These are phyloP conservation scores for Platorchestia sp. DNA, from an alignment of 1,140 invertebrate genomes.

Conservation along the genomic window DNA sequence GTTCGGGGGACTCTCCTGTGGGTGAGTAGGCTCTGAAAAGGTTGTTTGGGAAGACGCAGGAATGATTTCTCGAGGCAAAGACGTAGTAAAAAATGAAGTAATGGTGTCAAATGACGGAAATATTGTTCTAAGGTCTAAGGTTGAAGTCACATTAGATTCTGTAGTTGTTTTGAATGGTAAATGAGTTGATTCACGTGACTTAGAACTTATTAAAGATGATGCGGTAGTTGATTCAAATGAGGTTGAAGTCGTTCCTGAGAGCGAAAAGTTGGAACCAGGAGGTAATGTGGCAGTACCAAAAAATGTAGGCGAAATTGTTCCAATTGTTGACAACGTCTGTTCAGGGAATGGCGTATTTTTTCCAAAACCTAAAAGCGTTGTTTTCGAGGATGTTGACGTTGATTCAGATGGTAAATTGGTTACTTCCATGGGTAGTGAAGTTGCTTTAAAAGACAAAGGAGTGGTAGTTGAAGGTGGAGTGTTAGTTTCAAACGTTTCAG, in stretches of 20 bases:
- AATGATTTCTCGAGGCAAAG: background rate
- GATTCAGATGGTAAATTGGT: background rate
- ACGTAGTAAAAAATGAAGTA: background rate
- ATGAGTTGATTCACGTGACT: background rate
- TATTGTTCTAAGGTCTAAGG: background rate
- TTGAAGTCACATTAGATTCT: background rate
- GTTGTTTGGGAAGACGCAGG: background rate
- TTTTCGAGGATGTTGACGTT: background rate
- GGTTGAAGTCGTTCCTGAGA: background rate
- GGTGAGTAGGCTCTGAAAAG: background rate
- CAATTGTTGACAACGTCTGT: background rate
- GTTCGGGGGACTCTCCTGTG: background rate
- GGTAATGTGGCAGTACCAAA: background rate
- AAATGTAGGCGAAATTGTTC: background rate
- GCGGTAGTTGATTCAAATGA: too few relatives aligned
- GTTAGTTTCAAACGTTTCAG: too few relatives aligned
- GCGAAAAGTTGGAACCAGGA: background rate
- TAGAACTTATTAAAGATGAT: too few relatives aligned
- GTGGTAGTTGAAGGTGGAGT: too few relatives aligned
- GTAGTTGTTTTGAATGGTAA: background rate
- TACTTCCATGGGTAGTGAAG: background rate
- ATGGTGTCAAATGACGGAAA: background rate
- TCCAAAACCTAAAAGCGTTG: background rate
- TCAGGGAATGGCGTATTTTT: background rate
- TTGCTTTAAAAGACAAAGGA: too few relatives aligned